Conservation (phyloP, 1,140 invertebrate species). For the Euura saliciscinereae region DNA sequence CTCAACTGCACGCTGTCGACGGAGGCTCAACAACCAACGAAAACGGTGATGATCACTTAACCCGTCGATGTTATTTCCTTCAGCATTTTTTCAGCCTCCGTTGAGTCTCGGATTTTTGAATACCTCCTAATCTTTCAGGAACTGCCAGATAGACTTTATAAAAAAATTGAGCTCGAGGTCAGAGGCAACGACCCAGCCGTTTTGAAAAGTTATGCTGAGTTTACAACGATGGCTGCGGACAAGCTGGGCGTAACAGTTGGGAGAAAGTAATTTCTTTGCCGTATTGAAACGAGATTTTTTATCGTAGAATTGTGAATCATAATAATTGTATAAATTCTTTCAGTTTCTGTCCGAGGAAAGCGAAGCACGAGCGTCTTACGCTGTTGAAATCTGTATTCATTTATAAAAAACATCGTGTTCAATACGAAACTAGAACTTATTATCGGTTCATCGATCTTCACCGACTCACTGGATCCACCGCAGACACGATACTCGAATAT, state of each 20-base stretch:
- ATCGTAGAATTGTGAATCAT: constrained; percentile 18
- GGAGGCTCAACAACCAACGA: neutral
- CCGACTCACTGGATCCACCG: constrained; percentile 91
- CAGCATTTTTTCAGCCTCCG: neutral
- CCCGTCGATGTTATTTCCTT: neutral
- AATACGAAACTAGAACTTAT: constrained; percentile 96
- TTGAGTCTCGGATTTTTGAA: neutral
- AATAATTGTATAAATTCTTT: constrained; percentile 33
- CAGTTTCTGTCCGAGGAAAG: constrained; percentile 76
- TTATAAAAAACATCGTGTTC: constrained; percentile 93
- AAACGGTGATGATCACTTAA: neutral
- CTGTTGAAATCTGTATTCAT: constrained; percentile 89
- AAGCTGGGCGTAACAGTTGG: constrained; percentile 79
- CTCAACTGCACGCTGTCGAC: neutral
- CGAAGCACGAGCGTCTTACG: constrained; percentile 77
- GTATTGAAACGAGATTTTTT: constrained; percentile 9
- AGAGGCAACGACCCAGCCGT: constrained; percentile 86
- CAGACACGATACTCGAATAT: constrained; percentile 96
- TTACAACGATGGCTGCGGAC: constrained; percentile 77
- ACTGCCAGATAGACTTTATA: constrained; percentile 79
- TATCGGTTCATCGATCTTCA: constrained; percentile 84
- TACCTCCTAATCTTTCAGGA: constrained; percentile 29
- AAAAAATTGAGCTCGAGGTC: constrained; percentile 85
- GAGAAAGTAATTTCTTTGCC: constrained; percentile 66
- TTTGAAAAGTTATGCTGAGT: constrained; percentile 86